Conservation (phyloP, 2,888 invertebrate genomes). For the Athripsodes cinereus region DNA sequence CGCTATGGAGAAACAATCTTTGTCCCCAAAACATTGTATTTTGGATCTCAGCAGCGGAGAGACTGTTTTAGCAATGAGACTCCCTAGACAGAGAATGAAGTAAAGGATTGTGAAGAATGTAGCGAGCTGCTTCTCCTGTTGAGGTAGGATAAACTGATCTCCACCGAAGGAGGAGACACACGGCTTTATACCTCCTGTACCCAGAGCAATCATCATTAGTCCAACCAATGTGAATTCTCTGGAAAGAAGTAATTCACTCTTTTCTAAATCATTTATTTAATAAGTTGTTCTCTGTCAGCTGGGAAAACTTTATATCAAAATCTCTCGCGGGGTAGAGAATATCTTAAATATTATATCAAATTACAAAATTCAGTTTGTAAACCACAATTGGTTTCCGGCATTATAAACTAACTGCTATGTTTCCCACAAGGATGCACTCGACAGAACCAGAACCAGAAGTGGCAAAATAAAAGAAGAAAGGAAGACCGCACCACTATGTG, state of each 20-base stretch:
- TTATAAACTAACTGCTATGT: too few species aligned
- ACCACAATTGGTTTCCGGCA: too few species aligned
- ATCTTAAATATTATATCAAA: too few species aligned
- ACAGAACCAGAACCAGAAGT: too few species aligned
- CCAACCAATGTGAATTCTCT: conserved; percentile 60
- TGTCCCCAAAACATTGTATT: conserved; percentile 58
- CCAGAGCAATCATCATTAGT: conserved; percentile 62
- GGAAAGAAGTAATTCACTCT: conserved; percentile 31
- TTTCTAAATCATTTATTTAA: too few species aligned
- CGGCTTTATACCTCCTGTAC: conserved; percentile 79
- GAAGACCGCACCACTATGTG: too few species aligned
- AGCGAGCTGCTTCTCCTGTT: conserved; percentile 58
- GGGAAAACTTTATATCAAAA: too few species aligned
- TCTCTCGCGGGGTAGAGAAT: too few species aligned
- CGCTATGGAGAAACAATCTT: conserved; percentile 63
- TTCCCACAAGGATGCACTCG: too few species aligned
- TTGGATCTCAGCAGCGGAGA: conserved; percentile 69
- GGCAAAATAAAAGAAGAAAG: too few species aligned
- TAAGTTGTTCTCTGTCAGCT: too few species aligned
- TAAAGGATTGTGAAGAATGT: conserved; percentile 75
- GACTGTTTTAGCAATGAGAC: conserved; percentile 64
- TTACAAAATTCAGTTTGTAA: too few species aligned
- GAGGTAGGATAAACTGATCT: conserved; percentile 64
- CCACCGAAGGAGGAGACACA: conserved; percentile 79
- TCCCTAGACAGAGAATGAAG: conserved; percentile 60